Evolutionary conservation across 2,113 vertebrate species (phyloP).

Genomic region (Labeo catla): DNA sequence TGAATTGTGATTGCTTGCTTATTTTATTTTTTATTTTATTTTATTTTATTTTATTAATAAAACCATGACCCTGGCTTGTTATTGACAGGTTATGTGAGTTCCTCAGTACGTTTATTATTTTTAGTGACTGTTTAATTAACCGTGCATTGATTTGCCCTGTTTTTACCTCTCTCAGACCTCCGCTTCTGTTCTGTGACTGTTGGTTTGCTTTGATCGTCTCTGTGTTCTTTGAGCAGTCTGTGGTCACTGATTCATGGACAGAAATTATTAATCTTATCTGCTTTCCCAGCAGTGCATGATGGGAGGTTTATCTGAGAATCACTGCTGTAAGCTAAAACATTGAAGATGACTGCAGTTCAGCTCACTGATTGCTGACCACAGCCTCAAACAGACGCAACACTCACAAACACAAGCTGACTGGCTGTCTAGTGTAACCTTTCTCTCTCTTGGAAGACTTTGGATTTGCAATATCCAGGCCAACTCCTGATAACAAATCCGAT

Average conservation of each 20-base stretch:
- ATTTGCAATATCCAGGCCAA: neutral
- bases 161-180: neutral
- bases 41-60: too few relatives aligned
- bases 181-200: neutral
- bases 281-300: constrained; percentile 26
- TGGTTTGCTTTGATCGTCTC: neutral
- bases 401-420: neutral
- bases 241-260: neutral
- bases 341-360: neutral
- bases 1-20: too few relatives aligned
- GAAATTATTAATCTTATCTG: constrained; percentile 34
- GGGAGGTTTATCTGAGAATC: constrained; percentile 35
- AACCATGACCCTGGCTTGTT: too few relatives aligned
- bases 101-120: neutral
- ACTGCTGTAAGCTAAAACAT: constrained; percentile 47
- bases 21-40: too few relatives aligned
- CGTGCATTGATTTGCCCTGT: neutral
- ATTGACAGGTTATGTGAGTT: neutral
- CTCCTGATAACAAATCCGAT: neutral
- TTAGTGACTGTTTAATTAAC: neutral
- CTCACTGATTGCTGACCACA: neutral
- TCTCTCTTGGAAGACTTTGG: neutral
- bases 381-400: neutral
- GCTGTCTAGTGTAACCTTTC: neutral
- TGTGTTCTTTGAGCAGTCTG: neutral